These are phyloP conservation scores for Drusus annulatus DNA, from an alignment of 1,140 invertebrate species.

Conservation along the genomic window DNA sequence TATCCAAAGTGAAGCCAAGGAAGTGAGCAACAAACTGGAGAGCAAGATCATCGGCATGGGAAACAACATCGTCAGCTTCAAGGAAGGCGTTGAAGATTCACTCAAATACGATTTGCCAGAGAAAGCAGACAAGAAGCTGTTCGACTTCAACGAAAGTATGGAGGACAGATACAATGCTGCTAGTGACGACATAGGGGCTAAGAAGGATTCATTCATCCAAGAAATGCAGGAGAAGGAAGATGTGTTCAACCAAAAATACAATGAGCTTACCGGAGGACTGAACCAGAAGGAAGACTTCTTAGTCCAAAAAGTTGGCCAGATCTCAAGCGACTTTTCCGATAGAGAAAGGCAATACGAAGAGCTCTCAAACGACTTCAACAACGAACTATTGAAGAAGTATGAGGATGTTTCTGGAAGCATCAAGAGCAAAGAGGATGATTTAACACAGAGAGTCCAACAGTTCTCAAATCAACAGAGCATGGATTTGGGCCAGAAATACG, in stretches of 20 bases:
- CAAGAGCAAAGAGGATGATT: neutral
- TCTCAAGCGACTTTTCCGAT: constrained; percentile 3
- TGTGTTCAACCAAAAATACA: constrained; percentile 59
- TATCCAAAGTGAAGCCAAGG: constrained; percentile 12
- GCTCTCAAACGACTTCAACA: constrained; percentile 20
- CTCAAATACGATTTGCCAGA: constrained; percentile 54
- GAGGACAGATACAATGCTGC: constrained; percentile 59
- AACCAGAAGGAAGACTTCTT: constrained; percentile 35
- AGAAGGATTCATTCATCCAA: constrained; percentile 59
- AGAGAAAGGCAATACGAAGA: constrained; percentile 16
- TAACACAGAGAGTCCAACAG: constrained; percentile 22
- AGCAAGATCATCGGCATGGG: constrained; percentile 57
- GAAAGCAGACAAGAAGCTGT: constrained; percentile 44
- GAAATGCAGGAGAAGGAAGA: constrained; percentile 59
- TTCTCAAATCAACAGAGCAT: constrained; percentile 11
- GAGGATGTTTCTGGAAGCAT: constrained; percentile 22
- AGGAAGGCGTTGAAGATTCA: constrained; percentile 57
- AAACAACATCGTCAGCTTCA: constrained; percentile 61
- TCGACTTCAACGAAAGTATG: constrained; percentile 54
- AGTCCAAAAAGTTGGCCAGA: constrained; percentile 32
- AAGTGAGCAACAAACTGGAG: constrained; percentile 17
- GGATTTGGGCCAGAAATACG: constrained; percentile 60
- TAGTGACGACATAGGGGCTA: constrained; percentile 59
- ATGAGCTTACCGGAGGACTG: constrained; percentile 21
- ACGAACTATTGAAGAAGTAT: constrained; percentile 14